Percentiles rank a stretch among this genome's conserved stretches.
These are phyloP conservation scores for Helarctos malayanus DNA, from an alignment of 2,797 vertebrate species.

Conservation along the genomic window DNA sequence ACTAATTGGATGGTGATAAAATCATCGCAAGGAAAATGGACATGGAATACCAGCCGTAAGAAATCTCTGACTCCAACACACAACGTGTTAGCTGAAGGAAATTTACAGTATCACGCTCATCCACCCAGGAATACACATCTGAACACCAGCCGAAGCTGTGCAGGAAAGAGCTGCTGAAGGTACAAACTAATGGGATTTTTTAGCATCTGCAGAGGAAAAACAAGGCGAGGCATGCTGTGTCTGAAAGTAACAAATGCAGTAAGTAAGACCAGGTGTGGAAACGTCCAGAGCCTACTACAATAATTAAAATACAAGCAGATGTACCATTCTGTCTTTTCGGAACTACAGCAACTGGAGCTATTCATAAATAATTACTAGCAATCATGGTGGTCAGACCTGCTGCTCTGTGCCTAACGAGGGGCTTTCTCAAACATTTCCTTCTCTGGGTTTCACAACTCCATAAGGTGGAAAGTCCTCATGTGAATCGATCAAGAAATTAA, in stretches of 20 bases:
- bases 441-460: not conserved
- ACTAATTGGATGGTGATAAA: conserved; percentile 44
- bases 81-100: not conserved
- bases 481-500: not conserved
- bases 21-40: not conserved
- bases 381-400: not conserved
- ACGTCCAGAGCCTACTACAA: not conserved
- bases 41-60: not conserved
- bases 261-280: not conserved
- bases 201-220: conserved; percentile 8
- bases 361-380: not conserved
- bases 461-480: not conserved
- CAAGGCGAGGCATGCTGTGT: not conserved
- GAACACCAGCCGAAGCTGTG: not conserved
- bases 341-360: not conserved
- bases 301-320: conserved; percentile 5
- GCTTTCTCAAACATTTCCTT: not conserved
- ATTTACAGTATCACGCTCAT: not conserved
- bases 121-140: not conserved
- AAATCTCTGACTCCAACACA: not conserved
- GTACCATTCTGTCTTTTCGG: not conserved
- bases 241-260: not conserved
- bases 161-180: not conserved
- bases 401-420: not conserved
- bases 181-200: not conserved